Conservation (phyloP, 2,113 vertebrate species). For the Gambusia affinis region DNA sequence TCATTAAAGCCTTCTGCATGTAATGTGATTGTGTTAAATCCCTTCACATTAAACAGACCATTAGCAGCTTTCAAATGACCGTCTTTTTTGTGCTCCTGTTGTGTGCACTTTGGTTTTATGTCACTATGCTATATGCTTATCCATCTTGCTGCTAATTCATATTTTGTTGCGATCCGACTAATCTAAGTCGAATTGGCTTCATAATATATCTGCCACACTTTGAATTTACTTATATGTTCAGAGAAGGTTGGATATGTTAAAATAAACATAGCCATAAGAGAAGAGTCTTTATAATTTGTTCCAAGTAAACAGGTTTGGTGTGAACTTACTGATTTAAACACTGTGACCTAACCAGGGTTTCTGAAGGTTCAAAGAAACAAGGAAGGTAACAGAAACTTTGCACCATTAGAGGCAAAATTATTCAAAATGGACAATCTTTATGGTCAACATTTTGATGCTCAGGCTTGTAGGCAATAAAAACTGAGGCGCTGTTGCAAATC, state of each 20-base stretch:
- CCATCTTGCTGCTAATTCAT: neutral
- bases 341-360: no score
- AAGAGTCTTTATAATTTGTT: no score
- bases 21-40: conserved; percentile 59
- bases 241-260: neutral
- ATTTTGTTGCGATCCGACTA: neutral
- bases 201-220: neutral
- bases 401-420: no score
- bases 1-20: conserved; percentile 45
- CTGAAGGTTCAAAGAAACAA: no score
- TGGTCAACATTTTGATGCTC: no score
- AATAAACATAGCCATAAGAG: neutral
- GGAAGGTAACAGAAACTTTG: no score
- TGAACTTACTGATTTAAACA: no score
- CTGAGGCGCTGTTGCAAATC: no score
- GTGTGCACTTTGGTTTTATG: conserved; percentile 24
- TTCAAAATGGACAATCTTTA: no score
- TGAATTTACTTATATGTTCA: neutral
- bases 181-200: conserved; percentile 10
- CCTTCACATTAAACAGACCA: conserved; percentile 40
- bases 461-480: no score
- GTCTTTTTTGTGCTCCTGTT: conserved; percentile 38
- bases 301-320: no score
- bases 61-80: conserved; percentile 41
- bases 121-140: conserved; percentile 15